Evolutionary conservation across 1,140 invertebrate species (phyloP).

Genomic region (Tachypleus tridentatus): DNA sequence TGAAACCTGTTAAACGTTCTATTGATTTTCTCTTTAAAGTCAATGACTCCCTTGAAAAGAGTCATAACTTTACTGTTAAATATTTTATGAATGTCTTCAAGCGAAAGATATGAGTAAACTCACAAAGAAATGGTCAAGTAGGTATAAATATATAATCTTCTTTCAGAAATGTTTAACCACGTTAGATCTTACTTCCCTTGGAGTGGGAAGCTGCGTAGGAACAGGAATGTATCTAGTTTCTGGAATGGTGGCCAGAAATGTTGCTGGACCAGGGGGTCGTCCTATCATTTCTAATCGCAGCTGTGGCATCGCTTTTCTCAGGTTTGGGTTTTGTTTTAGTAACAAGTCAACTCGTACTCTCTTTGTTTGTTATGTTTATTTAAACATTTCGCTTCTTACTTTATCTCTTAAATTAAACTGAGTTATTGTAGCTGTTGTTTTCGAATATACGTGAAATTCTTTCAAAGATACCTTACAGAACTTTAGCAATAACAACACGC

Average conservation of each 20-base stretch:
- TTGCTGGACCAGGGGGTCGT: constrained; percentile 78
- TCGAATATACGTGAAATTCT: no score
- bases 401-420: no score
- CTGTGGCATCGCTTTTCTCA: constrained; percentile 78
- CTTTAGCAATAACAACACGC: no score
- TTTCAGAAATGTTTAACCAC: constrained; percentile 79
- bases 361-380: neutral
- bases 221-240: constrained; percentile 87
- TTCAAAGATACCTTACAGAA: no score
- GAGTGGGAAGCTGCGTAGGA: constrained; percentile 84
- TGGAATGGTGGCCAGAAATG: constrained; percentile 73
- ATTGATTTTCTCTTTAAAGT: neutral
- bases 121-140: no score
- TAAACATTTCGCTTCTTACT: no score
- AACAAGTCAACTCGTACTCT: no score
- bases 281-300: constrained; percentile 78
- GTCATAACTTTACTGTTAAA: constrained; percentile 30
- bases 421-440: no score
- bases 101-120: neutral
- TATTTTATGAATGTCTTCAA: constrained; percentile 8
- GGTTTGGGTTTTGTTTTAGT: constrained; percentile 38
- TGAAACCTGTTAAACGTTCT: neutral
- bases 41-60: constrained; percentile 15
- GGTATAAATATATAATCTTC: constrained; percentile 13
- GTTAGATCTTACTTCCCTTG: constrained; percentile 68